phyloP scores from a whole-genome alignment of 1,140 invertebrate genomes.

The Saccostrea glomerata region DNA sequence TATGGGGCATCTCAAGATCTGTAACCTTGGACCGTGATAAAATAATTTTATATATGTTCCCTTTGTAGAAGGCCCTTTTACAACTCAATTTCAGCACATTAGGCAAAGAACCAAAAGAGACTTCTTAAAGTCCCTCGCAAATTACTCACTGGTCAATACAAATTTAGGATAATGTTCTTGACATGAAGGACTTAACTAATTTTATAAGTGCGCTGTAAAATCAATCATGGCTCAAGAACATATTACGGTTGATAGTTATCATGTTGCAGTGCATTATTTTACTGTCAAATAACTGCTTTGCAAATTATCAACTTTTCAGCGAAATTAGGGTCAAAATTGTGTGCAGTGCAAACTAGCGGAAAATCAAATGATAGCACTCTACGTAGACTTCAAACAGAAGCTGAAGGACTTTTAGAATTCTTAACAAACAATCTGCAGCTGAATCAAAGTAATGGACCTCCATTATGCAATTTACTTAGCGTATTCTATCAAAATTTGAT shows the following conservation, averaged over 20 bases:
- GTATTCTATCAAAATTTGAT: neutral
- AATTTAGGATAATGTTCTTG: conserved; percentile 17
- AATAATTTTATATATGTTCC: neutral
- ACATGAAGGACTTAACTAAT: conserved; percentile 31
- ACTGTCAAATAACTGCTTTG: neutral
- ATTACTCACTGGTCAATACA: conserved; percentile 15
- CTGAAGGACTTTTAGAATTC: neutral
- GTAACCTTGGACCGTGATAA: neutral
- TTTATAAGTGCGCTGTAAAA: conserved; percentile 2
- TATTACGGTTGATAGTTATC: neutral
- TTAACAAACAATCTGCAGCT: neutral
- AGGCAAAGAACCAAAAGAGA: neutral
- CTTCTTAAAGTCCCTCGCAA: neutral
- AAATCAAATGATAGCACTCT: conserved; percentile 11
- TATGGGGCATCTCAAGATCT: no score
- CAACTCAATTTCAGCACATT: neutral
- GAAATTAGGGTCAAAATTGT: conserved; percentile 23
- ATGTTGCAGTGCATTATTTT: neutral
- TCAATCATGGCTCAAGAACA: conserved; percentile 4
- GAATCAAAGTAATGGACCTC: conserved; percentile 16
- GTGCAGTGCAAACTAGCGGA: conserved; percentile 15
- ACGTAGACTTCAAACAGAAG: neutral
- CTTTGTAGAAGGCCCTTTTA: neutral
- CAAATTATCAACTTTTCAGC: neutral
- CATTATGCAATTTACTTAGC: conserved; percentile 6